Percentiles rank a stretch among this genome's conserved stretches.
These are phyloP conservation scores for Drosophila villosipedis DNA, from an alignment of 2,888 invertebrate species.

Conservation along the genomic window DNA sequence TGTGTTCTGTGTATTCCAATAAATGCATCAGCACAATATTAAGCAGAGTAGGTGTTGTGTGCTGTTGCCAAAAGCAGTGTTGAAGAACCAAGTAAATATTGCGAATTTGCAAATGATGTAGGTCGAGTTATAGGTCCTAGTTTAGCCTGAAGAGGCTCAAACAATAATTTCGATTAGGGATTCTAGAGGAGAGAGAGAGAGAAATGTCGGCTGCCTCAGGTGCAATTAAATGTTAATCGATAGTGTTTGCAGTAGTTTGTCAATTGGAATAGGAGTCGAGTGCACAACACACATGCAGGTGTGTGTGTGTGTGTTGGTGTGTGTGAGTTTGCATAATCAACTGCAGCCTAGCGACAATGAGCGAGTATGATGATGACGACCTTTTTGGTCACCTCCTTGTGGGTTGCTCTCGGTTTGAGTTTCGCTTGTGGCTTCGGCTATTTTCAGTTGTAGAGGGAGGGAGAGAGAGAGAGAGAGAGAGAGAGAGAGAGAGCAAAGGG, in stretches of 20 bases:
- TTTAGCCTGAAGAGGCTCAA: constrained; percentile 43
- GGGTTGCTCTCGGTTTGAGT: constrained; percentile 11
- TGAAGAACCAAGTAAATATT: constrained; percentile 42
- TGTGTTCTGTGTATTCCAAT: background rate
- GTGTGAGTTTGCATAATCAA: constrained; percentile 42
- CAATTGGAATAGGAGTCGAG: constrained; percentile 18
- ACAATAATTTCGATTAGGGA: constrained; percentile 67
- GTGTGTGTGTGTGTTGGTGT: constrained; percentile 4
- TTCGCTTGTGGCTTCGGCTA: constrained; percentile 23
- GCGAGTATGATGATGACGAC: constrained; percentile 13
- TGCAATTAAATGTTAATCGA: constrained; percentile 79
- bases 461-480: background rate
- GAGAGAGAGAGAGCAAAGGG: background rate
- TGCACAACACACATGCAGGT: constrained; percentile 5
- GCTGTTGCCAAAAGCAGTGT: constrained; percentile 29
- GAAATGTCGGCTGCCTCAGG: constrained; percentile 52
- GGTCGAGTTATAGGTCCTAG: background rate
- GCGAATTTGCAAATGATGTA: constrained; percentile 6
- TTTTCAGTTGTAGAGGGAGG: constrained; percentile 11
- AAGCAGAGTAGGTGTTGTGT: constrained; percentile 2
- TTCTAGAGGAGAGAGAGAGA: constrained; percentile 30
- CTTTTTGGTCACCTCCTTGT: constrained; percentile 32
- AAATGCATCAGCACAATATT: background rate
- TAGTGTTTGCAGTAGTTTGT: constrained; percentile 52
- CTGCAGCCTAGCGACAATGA: constrained; percentile 23